These are phyloP conservation scores for Polydrusus pterygomalis DNA, from an alignment of 2,888 invertebrate species.

Conservation along the genomic window DNA sequence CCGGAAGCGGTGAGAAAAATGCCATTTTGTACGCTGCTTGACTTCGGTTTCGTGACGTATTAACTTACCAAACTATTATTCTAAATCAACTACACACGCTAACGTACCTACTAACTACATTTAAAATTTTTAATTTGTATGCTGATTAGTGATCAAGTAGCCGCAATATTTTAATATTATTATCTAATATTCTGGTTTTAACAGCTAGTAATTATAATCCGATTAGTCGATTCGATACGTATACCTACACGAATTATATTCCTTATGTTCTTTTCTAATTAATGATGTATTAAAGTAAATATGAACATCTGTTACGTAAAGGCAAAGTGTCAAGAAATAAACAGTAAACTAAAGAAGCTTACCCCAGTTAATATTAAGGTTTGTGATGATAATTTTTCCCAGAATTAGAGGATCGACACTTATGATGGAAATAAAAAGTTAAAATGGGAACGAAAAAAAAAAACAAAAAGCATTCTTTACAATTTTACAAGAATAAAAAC, in stretches of 20 bases:
- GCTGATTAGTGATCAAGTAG: constrained; percentile 60
- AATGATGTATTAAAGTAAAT: no score
- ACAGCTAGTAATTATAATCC: constrained; percentile 12
- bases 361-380: no score
- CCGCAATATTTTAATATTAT: constrained; percentile 1
- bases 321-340: no score
- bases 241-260: not conserved
- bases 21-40: constrained; percentile 74
- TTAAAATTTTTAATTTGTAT: constrained; percentile 64
- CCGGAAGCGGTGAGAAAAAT: constrained; percentile 74
- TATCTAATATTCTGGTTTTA: constrained; percentile 9
- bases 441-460: no score
- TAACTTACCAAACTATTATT: constrained; percentile 68
- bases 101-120: constrained; percentile 63
- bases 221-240: constrained; percentile 2
- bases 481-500: no score
- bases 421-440: no score
- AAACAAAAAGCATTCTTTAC: no score
- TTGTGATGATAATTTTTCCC: no score
- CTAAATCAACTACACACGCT: constrained; percentile 66
- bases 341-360: no score
- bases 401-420: no score
- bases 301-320: no score
- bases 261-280: no score
- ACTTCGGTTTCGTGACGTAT: constrained; percentile 71